Evolutionary conservation across 2,113 vertebrate genomes (phyloP), one percentile per base, ranked within the genome.

Genomic region (Eidolon helvum): DNA sequence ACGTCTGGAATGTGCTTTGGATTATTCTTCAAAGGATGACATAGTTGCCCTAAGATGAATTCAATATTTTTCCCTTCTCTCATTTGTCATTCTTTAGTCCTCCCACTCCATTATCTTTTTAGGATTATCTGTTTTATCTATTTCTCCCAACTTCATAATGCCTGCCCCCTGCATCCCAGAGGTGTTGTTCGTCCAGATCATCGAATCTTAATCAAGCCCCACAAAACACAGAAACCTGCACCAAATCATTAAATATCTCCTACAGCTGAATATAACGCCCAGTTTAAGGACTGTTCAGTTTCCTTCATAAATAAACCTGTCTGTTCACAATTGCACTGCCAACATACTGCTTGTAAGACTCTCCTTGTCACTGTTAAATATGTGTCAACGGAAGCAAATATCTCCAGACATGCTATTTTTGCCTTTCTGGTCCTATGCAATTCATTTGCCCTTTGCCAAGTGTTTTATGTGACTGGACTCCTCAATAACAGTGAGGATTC

Each of bases 1-100:
- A 97, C 86, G 95, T 93, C 93, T 97, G 97, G 96, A 96, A 97
- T 98, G 95, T 92, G 85, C 83, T 97, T 95, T 95, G 90, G 93
- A 97, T 96, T 90, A 89, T 87, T 94, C 97, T 96, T 97, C 96
- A 97, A 97, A 97, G 94, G 91, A 96, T 82, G 91, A 90, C 95
- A 93, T 4, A 96, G 55, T 63, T 95, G 72, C 55, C 33, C 72
- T 65, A 87, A 91, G 86, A 97, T 74, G 87, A 90, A 91, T 86
- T 90, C 90, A 96, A 24, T 87, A 84, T 96, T 95, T 91, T 83
- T 87, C 75, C 72, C 63, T 95, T 90, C 72, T 97, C 77, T 57
- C 94, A 88, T 96, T 72, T 35, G 26, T 95, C 89, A 90, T 86
- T 72, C 94, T 94, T 87, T n/a, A 66, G 82, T 92, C 79, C n/a